A percentile compares a stretch with the other conserved stretches of the same genome.
These are phyloP conservation scores for Cebidichthys violaceus DNA, from an alignment of 2,113 vertebrate genomes.

Conservation along the genomic window DNA sequence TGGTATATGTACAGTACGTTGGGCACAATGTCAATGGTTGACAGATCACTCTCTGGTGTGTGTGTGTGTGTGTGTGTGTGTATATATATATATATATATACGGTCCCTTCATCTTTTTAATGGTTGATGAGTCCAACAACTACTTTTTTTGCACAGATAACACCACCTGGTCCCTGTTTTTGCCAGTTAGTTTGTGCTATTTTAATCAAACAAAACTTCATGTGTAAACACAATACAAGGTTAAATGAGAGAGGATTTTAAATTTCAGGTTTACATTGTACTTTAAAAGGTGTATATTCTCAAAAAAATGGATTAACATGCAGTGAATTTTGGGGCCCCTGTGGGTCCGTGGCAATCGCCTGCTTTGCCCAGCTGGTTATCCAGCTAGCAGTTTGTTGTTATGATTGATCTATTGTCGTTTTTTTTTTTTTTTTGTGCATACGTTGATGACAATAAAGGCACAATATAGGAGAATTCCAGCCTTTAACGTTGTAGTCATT, in stretches of 20 bases:
- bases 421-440: neutral
- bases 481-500: neutral
- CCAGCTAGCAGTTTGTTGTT: neutral
- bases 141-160: neutral
- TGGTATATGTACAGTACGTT: neutral
- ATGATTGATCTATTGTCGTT: conserved; percentile 1
- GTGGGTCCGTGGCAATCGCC: neutral
- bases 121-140: neutral
- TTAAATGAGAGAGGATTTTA: neutral
- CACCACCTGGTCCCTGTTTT: neutral
- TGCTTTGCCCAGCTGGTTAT: neutral
- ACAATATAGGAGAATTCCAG: neutral
- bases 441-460: neutral
- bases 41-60: neutral
- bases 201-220: neutral
- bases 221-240: neutral
- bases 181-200: neutral
- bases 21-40: neutral
- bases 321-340: neutral
- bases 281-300: neutral
- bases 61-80: too few species aligned
- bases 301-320: neutral
- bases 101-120: too few species aligned
- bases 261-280: neutral
- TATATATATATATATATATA: too few species aligned